Conservation (phyloP, 2,888 invertebrate genomes). For the Philereme vetulata region DNA sequence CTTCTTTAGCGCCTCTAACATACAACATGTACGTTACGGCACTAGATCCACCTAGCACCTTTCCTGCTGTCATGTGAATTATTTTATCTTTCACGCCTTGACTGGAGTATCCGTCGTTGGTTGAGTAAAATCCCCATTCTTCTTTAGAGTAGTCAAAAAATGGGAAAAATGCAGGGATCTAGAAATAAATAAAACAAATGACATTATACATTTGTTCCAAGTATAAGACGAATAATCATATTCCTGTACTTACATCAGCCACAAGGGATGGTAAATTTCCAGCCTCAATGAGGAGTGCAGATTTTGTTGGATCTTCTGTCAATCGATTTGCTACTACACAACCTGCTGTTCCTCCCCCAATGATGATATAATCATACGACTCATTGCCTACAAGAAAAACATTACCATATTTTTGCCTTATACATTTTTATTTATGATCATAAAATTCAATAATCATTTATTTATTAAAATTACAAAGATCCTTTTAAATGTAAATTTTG, state of each 20-base stretch:
- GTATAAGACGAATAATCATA: too few species aligned
- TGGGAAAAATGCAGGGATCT: conserved; percentile 21
- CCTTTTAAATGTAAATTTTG: too few species aligned
- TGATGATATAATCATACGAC: not conserved
- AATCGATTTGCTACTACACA: conserved; percentile 20
- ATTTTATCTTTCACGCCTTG: conserved; percentile 44
- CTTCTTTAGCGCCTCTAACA: not conserved
- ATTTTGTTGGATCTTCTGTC: not conserved
- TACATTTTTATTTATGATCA: too few species aligned
- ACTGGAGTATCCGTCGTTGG: conserved; percentile 49
- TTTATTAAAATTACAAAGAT: too few species aligned
- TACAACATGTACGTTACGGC: conserved; percentile 70
- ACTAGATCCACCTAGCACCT: conserved; percentile 86
- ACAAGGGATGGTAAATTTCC: not conserved
- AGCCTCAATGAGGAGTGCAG: conserved; percentile 20
- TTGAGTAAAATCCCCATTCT: conserved; percentile 51
- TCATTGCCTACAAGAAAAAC: not conserved
- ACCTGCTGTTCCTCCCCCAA: conserved; percentile 8
- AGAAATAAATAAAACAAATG: not conserved
- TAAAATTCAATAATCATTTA: too few species aligned
- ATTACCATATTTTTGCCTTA: too few species aligned
- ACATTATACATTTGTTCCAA: too few species aligned
- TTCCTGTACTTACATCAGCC: not conserved
- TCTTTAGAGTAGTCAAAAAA: conserved; percentile 25
- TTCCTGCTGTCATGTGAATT: conserved; percentile 81